Evolutionary conservation across 1,140 invertebrate genomes (phyloP), one percentile per base, ranked within the genome.

Genomic region (Lepidotrigona ventralis): DNA sequence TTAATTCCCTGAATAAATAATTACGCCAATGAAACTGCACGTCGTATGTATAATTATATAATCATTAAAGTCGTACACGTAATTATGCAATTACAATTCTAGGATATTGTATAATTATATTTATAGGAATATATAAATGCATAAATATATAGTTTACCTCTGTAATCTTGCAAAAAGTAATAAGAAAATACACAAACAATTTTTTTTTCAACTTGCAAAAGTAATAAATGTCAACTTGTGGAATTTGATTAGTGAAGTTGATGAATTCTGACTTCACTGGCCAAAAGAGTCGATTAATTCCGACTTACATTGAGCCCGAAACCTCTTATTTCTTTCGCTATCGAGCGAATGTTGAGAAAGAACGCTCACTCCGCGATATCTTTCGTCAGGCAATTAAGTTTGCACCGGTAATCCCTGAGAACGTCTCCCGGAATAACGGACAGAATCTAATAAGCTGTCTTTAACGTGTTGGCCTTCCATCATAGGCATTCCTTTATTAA

Each of bases 401-500:
- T 74, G 72, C 29, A 54, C 54, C 53, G 21, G 2, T 58, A 33
- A 74, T 74, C 53, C 72, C 15, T 17, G 14, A 74, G 58, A 74
- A 54, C 9, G n/a, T 39, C 15, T 5, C 2, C 4, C 21, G 29
- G 12, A 2, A 12, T 2, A 5, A 15, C 5, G 14, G 14, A 46
- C 56, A 54, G 12, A 66, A 81, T 58, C 53, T 54, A 70, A 78
- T 63, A 60, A 78, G 56, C 60, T 78, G 33, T 58, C 33, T 69
- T 76, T 77, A 69, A 76, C 54, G 9, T 29, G 11, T 77, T 73
- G n/a, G 11, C 54, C 23, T 56, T 58, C 33, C 66, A 17, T 70
- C 81, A 19, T 46, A 54, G 74, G 63, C 74, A 26, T 83, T 26
- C 54, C 66, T 78, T 83, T 83, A 83, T 78, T 83, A 83, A 83